A percentile compares a stretch with the other conserved stretches of the same genome.
Conservation (phyloP, 2,888 invertebrate genomes). For the Diarsia mendica region DNA sequence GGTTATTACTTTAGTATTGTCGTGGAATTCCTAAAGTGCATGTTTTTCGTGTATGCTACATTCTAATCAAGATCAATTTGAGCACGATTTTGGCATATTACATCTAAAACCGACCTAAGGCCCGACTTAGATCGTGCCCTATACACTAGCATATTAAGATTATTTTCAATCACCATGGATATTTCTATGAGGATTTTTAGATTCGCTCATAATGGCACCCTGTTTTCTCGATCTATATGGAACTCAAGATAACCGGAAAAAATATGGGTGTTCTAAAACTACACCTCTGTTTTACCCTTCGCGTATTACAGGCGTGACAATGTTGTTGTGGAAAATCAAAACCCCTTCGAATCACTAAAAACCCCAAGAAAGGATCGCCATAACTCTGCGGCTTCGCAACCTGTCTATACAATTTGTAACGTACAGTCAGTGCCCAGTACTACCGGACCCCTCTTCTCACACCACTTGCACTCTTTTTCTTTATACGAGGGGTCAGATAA, state of each 20-base stretch:
- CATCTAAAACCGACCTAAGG: neutral
- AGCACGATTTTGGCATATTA: neutral
- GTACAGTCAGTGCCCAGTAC: neutral
- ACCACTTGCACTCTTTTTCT: too few species aligned
- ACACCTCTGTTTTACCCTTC: neutral
- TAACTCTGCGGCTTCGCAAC: conserved; percentile 27
- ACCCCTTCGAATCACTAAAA: neutral
- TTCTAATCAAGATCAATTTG: conserved; percentile 1
- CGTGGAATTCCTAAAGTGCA: neutral
- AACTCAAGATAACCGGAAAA: neutral
- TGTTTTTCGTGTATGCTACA: neutral
- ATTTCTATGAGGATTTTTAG: neutral
- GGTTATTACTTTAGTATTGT: neutral
- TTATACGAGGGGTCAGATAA: too few species aligned
- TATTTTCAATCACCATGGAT: neutral
- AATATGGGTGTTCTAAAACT: neutral
- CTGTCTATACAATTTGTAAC: conserved; percentile 49
- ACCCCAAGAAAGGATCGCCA: conserved; percentile 8
- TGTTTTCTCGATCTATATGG: neutral
- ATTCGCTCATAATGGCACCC: neutral
- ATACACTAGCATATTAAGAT: neutral
- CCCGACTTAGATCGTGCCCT: neutral
- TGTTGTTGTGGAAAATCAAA: neutral
- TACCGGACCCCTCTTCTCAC: too few species aligned
- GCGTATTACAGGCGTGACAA: neutral